Evolutionary conservation across 1,140 invertebrate genomes (phyloP).

Genomic region (Pseudomyrmex sp.): DNA sequence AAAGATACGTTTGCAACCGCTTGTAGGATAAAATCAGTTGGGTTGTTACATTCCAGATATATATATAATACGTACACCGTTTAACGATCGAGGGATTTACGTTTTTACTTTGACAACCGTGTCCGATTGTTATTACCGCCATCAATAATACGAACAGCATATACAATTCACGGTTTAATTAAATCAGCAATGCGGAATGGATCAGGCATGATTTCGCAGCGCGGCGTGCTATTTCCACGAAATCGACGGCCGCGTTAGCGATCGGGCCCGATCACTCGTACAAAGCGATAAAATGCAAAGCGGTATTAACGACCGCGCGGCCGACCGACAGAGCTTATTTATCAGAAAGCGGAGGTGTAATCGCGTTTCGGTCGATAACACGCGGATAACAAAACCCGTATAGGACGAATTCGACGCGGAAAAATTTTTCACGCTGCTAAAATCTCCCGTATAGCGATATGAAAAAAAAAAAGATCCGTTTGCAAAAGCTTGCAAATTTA

Average conservation of each 20-base stretch:
- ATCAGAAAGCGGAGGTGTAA: slow-evolving; percentile 38
- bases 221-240: neutral
- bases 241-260: slow-evolving; percentile 20
- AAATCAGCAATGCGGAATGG: neutral
- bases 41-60: neutral
- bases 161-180: slow-evolving; percentile 42
- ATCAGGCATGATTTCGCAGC: slow-evolving; percentile 25
- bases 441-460: neutral
- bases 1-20: slow-evolving; percentile 1
- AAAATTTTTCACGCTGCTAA: neutral
- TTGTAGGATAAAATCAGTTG: slow-evolving; percentile 4
- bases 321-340: slow-evolving; percentile 13
- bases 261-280: slow-evolving; percentile 23
- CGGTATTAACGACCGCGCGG: slow-evolving; percentile 39
- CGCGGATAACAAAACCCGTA: neutral
- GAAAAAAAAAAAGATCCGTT: neutral
- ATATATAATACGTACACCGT: neutral
- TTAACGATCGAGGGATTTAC: slow-evolving; percentile 21
- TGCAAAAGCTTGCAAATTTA: neutral
- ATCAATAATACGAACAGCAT: neutral
- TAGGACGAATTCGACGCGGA: neutral
- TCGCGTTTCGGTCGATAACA: slow-evolving; percentile 23
- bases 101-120: neutral
- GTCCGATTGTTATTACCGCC: slow-evolving; percentile 9
- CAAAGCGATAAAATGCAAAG: slow-evolving; percentile 36